Evolutionary conservation across 2,797 vertebrate species (phyloP).

Genomic region (Urocyon cinereoargenteus): DNA sequence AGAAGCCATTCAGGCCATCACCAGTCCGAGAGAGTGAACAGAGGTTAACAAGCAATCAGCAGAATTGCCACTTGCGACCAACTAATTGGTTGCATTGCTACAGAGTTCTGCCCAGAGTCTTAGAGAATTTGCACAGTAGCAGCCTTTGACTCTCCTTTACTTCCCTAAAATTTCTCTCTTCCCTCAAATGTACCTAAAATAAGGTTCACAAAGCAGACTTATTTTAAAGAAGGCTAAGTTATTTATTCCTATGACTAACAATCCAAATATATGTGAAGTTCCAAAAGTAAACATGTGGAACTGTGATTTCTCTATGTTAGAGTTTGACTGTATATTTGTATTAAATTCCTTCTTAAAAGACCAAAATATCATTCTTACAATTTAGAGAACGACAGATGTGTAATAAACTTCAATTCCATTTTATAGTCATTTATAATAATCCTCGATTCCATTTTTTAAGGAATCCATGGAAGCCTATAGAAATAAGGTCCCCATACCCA

Average conservation of each 20-base stretch:
- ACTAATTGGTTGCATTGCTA: background rate
- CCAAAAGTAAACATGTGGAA: background rate
- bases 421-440: background rate
- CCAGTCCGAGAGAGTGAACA: background rate
- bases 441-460: constrained; percentile 38
- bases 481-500: constrained; percentile 62
- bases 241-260: background rate
- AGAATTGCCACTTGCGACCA: background rate
- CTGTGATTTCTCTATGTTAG: background rate
- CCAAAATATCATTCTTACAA: background rate
- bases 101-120: background rate
- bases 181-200: background rate
- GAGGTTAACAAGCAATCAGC: background rate
- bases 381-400: background rate
- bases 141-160: background rate
- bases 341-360: constrained; percentile 9
- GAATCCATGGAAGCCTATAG: constrained; percentile 75
- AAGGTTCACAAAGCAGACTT: background rate
- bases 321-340: background rate
- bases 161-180: constrained; percentile 6
- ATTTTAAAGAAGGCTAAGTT: background rate
- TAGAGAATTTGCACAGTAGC: background rate
- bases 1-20: background rate
- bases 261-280: background rate
- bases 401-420: background rate